These are phyloP conservation scores for Centropus bengalensis DNA, from an alignment of 2,113 vertebrate genomes.

Conservation along the genomic window DNA sequence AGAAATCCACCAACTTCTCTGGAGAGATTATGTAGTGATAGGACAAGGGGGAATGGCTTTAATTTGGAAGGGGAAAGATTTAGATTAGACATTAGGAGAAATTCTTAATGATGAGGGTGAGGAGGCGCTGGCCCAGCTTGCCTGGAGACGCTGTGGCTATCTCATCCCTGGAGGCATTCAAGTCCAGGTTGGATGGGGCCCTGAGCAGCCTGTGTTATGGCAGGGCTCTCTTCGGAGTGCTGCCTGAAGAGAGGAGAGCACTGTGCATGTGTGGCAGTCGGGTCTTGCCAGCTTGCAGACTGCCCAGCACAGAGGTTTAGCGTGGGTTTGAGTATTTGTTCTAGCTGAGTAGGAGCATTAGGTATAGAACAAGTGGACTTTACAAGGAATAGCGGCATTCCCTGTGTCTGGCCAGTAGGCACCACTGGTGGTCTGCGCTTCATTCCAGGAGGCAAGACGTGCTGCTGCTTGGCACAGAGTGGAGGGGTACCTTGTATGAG, in stretches of 20 bases:
- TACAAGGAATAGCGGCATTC: neutral
- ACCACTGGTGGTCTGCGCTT: neutral
- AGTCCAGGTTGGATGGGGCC: no score
- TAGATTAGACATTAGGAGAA: no score
- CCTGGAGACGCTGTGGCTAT: no score
- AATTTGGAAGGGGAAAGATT: no score
- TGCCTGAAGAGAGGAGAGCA: neutral
- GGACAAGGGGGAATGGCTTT: no score
- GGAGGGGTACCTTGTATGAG: neutral
- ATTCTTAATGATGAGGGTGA: no score
- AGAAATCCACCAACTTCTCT: no score
- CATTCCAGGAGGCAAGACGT: neutral
- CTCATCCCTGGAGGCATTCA: no score
- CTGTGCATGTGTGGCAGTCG: neutral
- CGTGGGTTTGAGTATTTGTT: rapidly evolving
- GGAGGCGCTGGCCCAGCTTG: no score
- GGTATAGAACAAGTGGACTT: neutral
- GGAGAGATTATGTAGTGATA: no score
- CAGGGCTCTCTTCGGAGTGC: neutral
- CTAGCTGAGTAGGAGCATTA: neutral
- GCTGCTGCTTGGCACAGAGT: neutral
- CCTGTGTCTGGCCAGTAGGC: neutral
- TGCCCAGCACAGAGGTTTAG: neutral
- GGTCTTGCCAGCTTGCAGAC: neutral
- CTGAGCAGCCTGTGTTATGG: neutral